A percentile compares a stretch with the other conserved stretches of the same genome.
Conservation (phyloP, 2,113 vertebrate genomes). For the Sigmodon hispidus region DNA sequence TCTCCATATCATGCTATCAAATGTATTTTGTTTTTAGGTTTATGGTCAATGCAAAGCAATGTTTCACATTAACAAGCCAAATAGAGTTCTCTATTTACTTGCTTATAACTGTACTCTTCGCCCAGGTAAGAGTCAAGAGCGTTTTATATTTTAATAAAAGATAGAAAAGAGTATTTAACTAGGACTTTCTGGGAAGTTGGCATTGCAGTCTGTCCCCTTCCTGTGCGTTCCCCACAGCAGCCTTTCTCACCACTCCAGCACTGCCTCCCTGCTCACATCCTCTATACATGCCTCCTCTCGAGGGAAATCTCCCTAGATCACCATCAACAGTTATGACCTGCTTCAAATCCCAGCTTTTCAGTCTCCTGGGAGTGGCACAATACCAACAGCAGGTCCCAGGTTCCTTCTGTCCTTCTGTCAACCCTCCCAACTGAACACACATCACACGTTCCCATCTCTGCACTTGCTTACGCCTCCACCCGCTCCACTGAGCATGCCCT, state of each 20-base stretch:
- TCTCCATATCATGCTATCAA: neutral
- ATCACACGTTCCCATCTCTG: neutral
- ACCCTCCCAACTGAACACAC: neutral
- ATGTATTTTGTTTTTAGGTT: slow-evolving; percentile 80
- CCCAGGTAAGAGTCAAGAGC: slow-evolving; percentile 79
- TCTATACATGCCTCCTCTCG: neutral
- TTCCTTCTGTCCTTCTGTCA: neutral
- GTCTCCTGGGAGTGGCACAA: neutral
- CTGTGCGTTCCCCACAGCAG: neutral
- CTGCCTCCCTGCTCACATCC: neutral
- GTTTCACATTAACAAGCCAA: slow-evolving; percentile 75
- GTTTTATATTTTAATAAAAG: slow-evolving; percentile 29
- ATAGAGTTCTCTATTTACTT: slow-evolving; percentile 73
- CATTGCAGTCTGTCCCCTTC: neutral
- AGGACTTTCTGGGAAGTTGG: neutral
- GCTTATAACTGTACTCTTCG: slow-evolving; percentile 84
- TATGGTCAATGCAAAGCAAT: slow-evolving; percentile 85
- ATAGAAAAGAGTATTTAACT: neutral
- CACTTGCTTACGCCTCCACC: neutral
- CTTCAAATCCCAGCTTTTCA: neutral
- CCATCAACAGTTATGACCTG: neutral
- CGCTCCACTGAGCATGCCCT: neutral
- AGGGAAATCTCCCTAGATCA: neutral
- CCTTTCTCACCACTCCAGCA: neutral
- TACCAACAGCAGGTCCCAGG: neutral